Evolutionary conservation across 1,140 invertebrate species (phyloP).

Genomic region (Latrodectus geometricus): DNA sequence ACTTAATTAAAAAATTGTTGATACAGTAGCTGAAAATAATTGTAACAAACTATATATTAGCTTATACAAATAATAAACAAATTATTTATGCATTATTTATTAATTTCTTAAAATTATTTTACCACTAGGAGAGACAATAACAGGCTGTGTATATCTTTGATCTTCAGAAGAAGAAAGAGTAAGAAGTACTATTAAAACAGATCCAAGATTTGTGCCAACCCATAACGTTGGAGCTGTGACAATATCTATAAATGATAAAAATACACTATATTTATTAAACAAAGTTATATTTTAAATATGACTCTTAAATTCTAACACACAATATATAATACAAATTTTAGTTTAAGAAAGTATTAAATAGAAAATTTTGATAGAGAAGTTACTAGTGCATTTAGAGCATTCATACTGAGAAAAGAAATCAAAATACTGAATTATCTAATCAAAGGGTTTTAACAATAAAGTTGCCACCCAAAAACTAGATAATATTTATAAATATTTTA

Average conservation of each 20-base stretch:
- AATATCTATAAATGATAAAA: constrained; percentile 32
- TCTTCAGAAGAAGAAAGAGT: constrained; percentile 85
- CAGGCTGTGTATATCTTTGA: constrained; percentile 84
- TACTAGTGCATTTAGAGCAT: too few species aligned
- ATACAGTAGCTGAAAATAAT: too few species aligned
- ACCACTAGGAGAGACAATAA: constrained; percentile 91
- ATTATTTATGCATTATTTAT: too few species aligned
- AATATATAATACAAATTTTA: background rate
- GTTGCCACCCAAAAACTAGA: too few species aligned
- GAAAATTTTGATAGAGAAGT: background rate
- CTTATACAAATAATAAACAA: too few species aligned
- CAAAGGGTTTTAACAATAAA: too few species aligned
- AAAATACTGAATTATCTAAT: too few species aligned
- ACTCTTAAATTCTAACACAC: background rate
- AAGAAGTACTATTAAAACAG: constrained; percentile 90
- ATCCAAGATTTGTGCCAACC: constrained; percentile 95
- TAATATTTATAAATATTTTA: too few species aligned
- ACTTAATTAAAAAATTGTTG: too few species aligned
- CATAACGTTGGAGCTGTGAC: constrained; percentile 80
- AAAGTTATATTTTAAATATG: background rate
- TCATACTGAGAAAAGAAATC: too few species aligned
- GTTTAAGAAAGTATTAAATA: background rate
- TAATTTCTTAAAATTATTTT: constrained; percentile 65
- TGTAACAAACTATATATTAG: too few species aligned
- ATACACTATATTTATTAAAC: too few species aligned